Evolutionary conservation across 2,888 invertebrate genomes (phyloP), one percentile per base, ranked within the genome.

Genomic region (Ophonus ardosiacus): DNA sequence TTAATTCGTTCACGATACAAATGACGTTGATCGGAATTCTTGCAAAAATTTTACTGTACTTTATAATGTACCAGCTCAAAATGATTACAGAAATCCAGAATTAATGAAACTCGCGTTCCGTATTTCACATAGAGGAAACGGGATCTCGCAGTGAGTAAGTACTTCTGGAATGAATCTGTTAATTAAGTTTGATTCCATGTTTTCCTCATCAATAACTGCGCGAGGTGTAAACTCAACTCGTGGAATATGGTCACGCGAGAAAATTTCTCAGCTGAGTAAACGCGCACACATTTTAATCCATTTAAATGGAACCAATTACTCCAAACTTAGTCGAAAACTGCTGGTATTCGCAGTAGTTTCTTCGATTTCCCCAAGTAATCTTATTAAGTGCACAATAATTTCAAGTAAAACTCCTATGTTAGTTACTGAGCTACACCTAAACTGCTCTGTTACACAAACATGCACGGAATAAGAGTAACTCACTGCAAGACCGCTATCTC

Each of bases 321-420:
- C 21, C 43, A 43, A 74, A 74, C 43, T 74, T 74, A 38, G 68
- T 68, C 74, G 5, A 74, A 74, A 74, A 78, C 78, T 78, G 38
- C 78, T 57, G 56, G 56, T 78, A 78, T 78, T 57, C 78, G 57
- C 74, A 74, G 21, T 15, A 74, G 51, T 74, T 74, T 40, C 74
- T 74, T 74, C 74, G 74, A 78, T 78, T 78, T 57, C 40, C 78
- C 43, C 10, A 74, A 74, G 21, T 78, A 78, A 78, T 78, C 78
- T 78, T 78, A 78, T 78, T 78, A 78, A 78, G 78, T 78, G 78
- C 78, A 78, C 56, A 57, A 78, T 78, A 78, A 78, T 78, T 78
- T 78, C 56, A 43, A 56, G 51, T 51, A 56, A 74, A 74, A 74
- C 51, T 74, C 71, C 71, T 15, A 10, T 43, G 51, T 43, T 74